Evolutionary conservation across 2,113 vertebrate species (phyloP).

Genomic region (Conger conger): DNA sequence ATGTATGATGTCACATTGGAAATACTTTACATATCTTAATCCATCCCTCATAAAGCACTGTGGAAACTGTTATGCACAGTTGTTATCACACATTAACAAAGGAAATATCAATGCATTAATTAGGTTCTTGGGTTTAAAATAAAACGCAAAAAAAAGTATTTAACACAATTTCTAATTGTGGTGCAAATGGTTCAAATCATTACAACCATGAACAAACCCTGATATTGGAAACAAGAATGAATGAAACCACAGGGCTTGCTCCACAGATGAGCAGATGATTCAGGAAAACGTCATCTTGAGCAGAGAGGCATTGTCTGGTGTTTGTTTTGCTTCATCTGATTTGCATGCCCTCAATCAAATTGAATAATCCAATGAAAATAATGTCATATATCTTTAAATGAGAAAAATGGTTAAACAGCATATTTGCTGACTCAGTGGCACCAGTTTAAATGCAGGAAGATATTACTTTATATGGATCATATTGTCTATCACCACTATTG

Average conservation of each 20-base stretch:
- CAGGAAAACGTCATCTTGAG: too few species aligned
- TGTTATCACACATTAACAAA: too few species aligned
- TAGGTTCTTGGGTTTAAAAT: too few species aligned
- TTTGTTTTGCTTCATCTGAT: neutral
- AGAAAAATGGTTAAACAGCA: neutral
- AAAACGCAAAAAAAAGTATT: too few species aligned
- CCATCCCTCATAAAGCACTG: too few species aligned
- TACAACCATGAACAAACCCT: neutral
- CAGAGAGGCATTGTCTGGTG: too few species aligned
- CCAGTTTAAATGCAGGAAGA: neutral
- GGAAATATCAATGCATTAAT: too few species aligned
- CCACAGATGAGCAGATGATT: too few species aligned
- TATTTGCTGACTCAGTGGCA: neutral
- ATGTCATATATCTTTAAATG: neutral
- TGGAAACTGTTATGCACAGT: too few species aligned
- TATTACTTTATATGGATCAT: neutral
- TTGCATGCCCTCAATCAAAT: neutral
- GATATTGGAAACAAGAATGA: neutral
- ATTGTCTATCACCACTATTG: neutral
- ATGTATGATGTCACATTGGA: too few species aligned
- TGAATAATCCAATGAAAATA: neutral
- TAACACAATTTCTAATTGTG: neutral
- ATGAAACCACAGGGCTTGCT: too few species aligned
- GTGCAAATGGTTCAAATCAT: neutral
- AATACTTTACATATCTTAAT: too few species aligned